phyloP scores from a whole-genome alignment of 2,113 vertebrate species.

The Hemiprocne comata region DNA sequence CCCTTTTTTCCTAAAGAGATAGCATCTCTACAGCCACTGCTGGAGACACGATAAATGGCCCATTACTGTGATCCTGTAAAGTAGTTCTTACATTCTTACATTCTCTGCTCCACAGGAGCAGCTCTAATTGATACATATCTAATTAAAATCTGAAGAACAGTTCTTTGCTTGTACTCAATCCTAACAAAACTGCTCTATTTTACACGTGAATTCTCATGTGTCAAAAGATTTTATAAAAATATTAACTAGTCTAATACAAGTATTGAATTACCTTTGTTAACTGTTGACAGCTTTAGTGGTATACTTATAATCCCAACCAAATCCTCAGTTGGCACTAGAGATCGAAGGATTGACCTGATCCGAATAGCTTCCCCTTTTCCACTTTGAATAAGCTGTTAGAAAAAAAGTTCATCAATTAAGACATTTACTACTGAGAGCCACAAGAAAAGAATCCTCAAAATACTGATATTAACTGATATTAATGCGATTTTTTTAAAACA shows the following conservation, averaged over 20 bases:
- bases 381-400: slow-evolving; percentile 92
- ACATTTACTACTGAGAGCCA: not conserved
- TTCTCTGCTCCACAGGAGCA: not conserved
- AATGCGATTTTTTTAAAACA: not conserved
- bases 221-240: not conserved
- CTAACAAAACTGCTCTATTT: not conserved
- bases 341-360: slow-evolving; percentile 95
- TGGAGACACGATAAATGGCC: not conserved
- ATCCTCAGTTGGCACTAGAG: slow-evolving; percentile 95
- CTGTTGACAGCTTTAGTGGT: slow-evolving; percentile 89
- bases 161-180: not conserved
- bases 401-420: not conserved
- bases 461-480: not conserved
- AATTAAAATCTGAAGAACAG: not conserved
- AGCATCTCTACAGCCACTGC: not conserved
- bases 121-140: not conserved
- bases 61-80: not conserved
- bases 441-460: not conserved
- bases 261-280: slow-evolving; percentile 88
- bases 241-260: not conserved
- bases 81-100: not conserved
- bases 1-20: not conserved
- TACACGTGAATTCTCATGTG: not conserved
- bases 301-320: slow-evolving; percentile 98
- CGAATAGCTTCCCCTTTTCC: slow-evolving; percentile 98